These are phyloP conservation scores for Cerastoderma edule DNA, from an alignment of 2,888 invertebrate genomes.

Conservation along the genomic window DNA sequence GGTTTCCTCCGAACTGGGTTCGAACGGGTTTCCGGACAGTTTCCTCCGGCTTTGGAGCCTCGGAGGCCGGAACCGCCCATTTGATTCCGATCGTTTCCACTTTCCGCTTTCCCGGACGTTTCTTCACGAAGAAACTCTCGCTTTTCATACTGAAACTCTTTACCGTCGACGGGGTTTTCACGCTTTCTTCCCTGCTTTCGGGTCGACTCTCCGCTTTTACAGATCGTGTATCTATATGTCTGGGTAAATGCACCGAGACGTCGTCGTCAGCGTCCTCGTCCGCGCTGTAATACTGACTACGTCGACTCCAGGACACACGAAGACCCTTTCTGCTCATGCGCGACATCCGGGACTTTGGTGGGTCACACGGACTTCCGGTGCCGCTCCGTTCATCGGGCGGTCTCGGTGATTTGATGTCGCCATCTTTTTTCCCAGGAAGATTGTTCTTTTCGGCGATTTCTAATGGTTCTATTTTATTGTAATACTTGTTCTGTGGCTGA, in stretches of 20 bases:
- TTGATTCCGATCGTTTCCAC: conserved; percentile 65
- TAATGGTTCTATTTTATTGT: conserved; percentile 49
- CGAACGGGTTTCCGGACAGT: conserved; percentile 15
- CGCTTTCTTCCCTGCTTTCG: conserved; percentile 25
- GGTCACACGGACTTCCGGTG: conserved; percentile 50
- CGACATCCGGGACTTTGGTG: conserved; percentile 40
- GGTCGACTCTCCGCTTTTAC: conserved; percentile 13
- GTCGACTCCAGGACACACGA: conserved; percentile 68
- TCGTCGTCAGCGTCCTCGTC: conserved; percentile 30
- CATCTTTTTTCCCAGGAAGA: too few species aligned
- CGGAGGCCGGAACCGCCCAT: conserved; percentile 56
- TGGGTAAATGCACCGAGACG: conserved; percentile 10
- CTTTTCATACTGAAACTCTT: conserved; percentile 44
- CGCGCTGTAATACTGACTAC: conserved; percentile 46
- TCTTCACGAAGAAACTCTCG: conserved; percentile 30
- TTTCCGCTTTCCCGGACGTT: conserved; percentile 38
- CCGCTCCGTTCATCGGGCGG: conserved; percentile 42
- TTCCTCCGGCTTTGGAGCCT: not conserved
- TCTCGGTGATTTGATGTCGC: conserved; percentile 29
- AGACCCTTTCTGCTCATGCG: conserved; percentile 61
- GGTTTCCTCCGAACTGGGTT: not conserved
- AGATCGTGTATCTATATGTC: conserved; percentile 14
- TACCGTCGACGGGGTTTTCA: conserved; percentile 30
- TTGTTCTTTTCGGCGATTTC: conserved; percentile 34
- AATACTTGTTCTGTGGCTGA: conserved; percentile 67